These are phyloP conservation scores for Eristalinus aeneus DNA, from an alignment of 2,888 invertebrate genomes.

Conservation along the genomic window DNA sequence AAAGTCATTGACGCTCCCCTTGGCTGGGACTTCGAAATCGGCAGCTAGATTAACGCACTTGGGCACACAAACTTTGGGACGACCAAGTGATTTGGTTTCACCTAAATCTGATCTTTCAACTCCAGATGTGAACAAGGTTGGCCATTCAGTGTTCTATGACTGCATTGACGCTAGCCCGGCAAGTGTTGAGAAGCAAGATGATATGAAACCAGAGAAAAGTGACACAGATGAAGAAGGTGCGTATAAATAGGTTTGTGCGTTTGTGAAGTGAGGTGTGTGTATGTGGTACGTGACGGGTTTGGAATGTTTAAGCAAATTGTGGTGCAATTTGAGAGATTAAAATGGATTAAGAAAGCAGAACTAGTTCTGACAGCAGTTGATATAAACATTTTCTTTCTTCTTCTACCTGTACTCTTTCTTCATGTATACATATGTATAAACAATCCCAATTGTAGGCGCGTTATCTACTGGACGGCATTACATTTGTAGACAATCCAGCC, in stretches of 20 bases:
- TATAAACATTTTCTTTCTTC: no score
- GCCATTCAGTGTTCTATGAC: conserved; percentile 80
- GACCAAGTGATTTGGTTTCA: conserved; percentile 57
- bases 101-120: conserved; percentile 75
- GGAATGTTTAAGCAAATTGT: not conserved
- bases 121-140: conserved; percentile 79
- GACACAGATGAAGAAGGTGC: conserved; percentile 89
- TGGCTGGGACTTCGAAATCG: conserved; percentile 74
- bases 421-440: no score
- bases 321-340: not conserved
- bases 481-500: no score
- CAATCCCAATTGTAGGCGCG: no score
- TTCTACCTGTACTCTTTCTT: no score
- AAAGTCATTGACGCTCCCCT: conserved; percentile 77
- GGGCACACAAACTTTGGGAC: conserved; percentile 54
- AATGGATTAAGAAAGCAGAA: not conserved
- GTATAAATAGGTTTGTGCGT: conserved; percentile 35
- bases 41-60: conserved; percentile 30
- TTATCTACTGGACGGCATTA: no score
- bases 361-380: no score
- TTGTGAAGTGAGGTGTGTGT: not conserved
- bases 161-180: conserved; percentile 79
- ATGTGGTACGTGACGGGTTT: not conserved
- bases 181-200: conserved; percentile 86
- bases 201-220: conserved; percentile 87